Evolutionary conservation across 2,797 vertebrate species (phyloP).

Genomic region (Rhodeus uyekii): DNA sequence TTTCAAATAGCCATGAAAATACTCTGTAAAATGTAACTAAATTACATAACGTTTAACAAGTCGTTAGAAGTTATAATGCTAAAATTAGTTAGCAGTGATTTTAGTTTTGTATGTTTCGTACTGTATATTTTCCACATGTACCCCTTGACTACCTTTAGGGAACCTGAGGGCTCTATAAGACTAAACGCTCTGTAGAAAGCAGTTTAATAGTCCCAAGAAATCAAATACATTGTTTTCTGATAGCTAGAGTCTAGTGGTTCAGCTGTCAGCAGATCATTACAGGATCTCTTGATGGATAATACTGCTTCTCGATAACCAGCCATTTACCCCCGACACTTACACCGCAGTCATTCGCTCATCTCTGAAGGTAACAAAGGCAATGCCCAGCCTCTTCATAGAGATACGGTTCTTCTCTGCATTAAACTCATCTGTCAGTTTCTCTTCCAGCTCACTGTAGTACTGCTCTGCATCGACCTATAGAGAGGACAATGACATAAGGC

Average conservation of each 20-base stretch:
- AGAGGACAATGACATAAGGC: slow-evolving; percentile 36
- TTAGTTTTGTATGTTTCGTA: too few relatives aligned
- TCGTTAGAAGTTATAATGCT: too few relatives aligned
- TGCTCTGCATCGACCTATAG: slow-evolving; percentile 95
- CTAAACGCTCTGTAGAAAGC: too few relatives aligned
- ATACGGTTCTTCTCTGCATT: slow-evolving; percentile 93
- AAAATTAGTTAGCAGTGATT: too few relatives aligned
- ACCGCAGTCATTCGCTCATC: slow-evolving; percentile 90
- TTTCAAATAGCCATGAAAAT: too few relatives aligned
- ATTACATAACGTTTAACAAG: too few relatives aligned
- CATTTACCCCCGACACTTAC: slow-evolving; percentile 76
- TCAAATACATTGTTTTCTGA: neutral
- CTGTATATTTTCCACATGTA: too few relatives aligned
- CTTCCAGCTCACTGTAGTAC: slow-evolving; percentile 95
- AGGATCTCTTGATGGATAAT: neutral
- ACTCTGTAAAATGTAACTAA: too few relatives aligned
- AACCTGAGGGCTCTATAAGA: too few relatives aligned
- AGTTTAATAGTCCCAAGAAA: neutral
- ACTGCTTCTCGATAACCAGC: neutral
- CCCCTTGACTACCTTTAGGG: too few relatives aligned
- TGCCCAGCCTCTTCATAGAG: slow-evolving; percentile 85
- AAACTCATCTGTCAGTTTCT: slow-evolving; percentile 95
- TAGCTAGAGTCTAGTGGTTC: neutral
- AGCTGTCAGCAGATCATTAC: neutral
- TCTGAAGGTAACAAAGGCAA: slow-evolving; percentile 94